Evolutionary conservation across 2,888 invertebrate species (phyloP).

Genomic region (Eristalis pertinax): DNA sequence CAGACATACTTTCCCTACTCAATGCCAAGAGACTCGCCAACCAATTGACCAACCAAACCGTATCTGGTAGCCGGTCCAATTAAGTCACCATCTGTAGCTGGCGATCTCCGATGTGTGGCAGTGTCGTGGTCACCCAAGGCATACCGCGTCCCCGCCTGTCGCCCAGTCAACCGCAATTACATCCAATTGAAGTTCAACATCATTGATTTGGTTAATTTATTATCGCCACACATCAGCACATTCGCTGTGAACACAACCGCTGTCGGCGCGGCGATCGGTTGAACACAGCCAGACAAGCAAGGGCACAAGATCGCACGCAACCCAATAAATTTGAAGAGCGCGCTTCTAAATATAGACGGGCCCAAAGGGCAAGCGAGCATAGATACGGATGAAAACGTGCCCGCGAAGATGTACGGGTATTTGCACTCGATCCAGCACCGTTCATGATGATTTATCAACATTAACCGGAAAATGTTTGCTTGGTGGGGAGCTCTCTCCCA

Average conservation of each 20-base stretch:
- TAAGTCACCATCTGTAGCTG: slow-evolving; percentile 39
- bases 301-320: slow-evolving; percentile 30
- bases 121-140: background rate
- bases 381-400: slow-evolving; percentile 4
- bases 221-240: slow-evolving; percentile 34
- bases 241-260: background rate
- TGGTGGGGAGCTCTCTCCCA: background rate
- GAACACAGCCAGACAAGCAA: background rate
- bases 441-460: background rate
- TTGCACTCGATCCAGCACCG: background rate
- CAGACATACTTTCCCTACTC: background rate
- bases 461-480: background rate
- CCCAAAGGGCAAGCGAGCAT: slow-evolving; percentile 22
- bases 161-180: slow-evolving; percentile 52
- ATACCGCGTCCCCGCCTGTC: slow-evolving; percentile 1
- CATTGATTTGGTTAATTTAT: slow-evolving; percentile 59
- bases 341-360: slow-evolving; percentile 13
- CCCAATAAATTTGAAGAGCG: slow-evolving; percentile 9
- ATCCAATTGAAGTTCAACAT: slow-evolving; percentile 50
- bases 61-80: slow-evolving; percentile 64
- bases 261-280: background rate
- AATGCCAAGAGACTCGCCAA: slow-evolving; percentile 58
- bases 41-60: slow-evolving; percentile 64
- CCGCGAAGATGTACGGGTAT: background rate
- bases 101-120: slow-evolving; percentile 16